These are phyloP conservation scores for Spongia lamella DNA, from an alignment of 37 sponge, comb jelly and placozoan genomes.

Conservation along the genomic window DNA sequence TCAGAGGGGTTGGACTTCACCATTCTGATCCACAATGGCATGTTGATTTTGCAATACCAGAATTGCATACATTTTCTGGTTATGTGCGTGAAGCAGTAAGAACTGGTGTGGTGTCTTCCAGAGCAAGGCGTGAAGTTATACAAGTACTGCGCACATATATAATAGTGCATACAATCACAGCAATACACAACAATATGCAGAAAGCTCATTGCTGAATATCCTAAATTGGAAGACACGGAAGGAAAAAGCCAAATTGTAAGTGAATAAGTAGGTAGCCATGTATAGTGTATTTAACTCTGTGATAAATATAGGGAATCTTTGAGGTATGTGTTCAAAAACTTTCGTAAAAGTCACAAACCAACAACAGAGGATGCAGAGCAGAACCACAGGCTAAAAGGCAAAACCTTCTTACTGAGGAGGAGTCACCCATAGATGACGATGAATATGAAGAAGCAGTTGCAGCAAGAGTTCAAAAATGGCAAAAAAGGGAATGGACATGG, in stretches of 20 bases:
- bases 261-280: not conserved
- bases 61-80: not conserved
- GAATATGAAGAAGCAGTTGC: too few relatives aligned
- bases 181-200: not conserved
- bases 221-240: not conserved
- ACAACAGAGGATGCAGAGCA: not conserved
- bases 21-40: not conserved
- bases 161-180: not conserved
- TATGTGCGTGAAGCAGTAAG: not conserved
- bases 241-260: slow-evolving; percentile 1
- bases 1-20: too few relatives aligned
- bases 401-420: too few relatives aligned
- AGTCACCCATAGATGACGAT: too few relatives aligned
- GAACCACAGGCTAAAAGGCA: not conserved
- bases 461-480: too few relatives aligned
- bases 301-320: slow-evolving; percentile 5
- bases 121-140: slow-evolving; percentile 5
- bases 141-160: slow-evolving; percentile 7
- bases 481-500: too few relatives aligned
- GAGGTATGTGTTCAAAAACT: slow-evolving; percentile 18
- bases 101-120: not conserved
- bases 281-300: not conserved
- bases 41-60: not conserved
- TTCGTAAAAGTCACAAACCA: slow-evolving; percentile 4
- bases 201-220: not conserved